These are phyloP conservation scores for Siphamia tubifer DNA, from an alignment of 2,113 vertebrate genomes.

Conservation along the genomic window DNA sequence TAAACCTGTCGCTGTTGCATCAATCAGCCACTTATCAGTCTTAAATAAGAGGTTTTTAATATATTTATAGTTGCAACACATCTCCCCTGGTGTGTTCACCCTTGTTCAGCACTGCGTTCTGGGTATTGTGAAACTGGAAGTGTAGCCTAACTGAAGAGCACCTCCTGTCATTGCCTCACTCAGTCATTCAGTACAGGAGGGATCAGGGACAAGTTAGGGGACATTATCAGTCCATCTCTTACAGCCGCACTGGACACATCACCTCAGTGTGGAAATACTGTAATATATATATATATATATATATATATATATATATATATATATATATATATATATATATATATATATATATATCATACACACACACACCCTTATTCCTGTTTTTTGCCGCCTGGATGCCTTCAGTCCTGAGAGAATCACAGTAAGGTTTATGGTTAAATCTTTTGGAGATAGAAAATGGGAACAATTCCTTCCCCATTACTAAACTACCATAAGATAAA, in stretches of 20 bases:
- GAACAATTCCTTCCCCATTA: slow-evolving; percentile 1
- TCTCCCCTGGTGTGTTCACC: slow-evolving; percentile 17
- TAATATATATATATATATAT: too few species aligned
- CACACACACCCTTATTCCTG: slow-evolving; percentile 20
- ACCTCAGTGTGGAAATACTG: slow-evolving; percentile 22
- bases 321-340: too few species aligned
- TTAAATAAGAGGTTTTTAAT: slow-evolving; percentile 59
- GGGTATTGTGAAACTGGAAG: slow-evolving; percentile 77
- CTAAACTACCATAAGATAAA: slow-evolving; percentile 9
- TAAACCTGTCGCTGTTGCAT: slow-evolving; percentile 35
- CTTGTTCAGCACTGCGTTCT: slow-evolving; percentile 52
- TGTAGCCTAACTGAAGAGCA: slow-evolving; percentile 55
- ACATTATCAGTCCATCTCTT: slow-evolving; percentile 38
- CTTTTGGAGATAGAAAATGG: slow-evolving; percentile 5
- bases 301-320: too few species aligned
- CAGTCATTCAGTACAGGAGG: slow-evolving; percentile 22
- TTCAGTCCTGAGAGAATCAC: slow-evolving; percentile 36
- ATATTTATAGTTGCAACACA: slow-evolving; percentile 43
- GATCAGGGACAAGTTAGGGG: slow-evolving; percentile 65
- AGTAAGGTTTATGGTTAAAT: slow-evolving; percentile 1
- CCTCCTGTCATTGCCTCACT: slow-evolving; percentile 36
- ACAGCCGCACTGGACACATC: slow-evolving; percentile 39
- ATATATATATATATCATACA: too few species aligned
- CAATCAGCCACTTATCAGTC: slow-evolving; percentile 51
- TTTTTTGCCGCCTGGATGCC: slow-evolving; percentile 49